Percentiles rank a stretch among this genome's conserved stretches.
Conservation (phyloP, 2,113 vertebrate genomes). For the Blennius ocellaris region DNA sequence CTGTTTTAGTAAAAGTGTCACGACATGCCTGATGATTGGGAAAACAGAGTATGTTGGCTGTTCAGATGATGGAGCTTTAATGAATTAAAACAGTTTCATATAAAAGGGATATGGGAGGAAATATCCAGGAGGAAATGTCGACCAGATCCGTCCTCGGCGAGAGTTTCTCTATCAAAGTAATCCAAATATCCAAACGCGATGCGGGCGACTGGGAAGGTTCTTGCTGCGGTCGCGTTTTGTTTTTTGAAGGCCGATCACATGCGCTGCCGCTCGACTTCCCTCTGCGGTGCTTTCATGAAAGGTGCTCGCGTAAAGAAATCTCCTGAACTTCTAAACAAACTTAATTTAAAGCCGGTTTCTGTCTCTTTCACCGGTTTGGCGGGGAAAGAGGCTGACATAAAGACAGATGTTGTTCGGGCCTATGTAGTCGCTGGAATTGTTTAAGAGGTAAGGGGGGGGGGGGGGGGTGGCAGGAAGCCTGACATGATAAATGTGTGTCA, state of each 20-base stretch:
- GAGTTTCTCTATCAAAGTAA: too few species aligned
- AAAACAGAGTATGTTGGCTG: too few species aligned
- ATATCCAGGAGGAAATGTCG: too few species aligned
- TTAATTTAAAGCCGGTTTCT: conserved; percentile 46
- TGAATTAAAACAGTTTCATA: too few species aligned
- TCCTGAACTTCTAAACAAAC: conserved; percentile 41
- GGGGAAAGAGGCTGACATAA: conserved; percentile 46
- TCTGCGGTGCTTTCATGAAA: conserved; percentile 9
- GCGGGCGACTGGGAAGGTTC: too few species aligned
- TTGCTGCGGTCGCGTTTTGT: too few species aligned
- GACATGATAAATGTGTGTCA: conserved; percentile 70
- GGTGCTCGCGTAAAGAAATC: conserved; percentile 21
- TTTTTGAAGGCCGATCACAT: conserved; percentile 37
- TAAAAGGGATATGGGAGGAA: too few species aligned
- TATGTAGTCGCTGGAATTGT: conserved; percentile 62
- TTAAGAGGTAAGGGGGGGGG: conserved; percentile 36
- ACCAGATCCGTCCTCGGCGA: too few species aligned
- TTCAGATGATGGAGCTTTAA: too few species aligned
- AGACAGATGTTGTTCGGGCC: conserved; percentile 71
- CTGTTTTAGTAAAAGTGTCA: too few species aligned
- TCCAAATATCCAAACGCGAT: too few species aligned
- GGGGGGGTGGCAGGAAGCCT: conserved; percentile 41
- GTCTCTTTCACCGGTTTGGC: conserved; percentile 10
- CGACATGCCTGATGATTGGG: too few species aligned
- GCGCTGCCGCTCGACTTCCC: neutral